A percentile compares a stretch with the other conserved stretches of the same genome.
phyloP scores from a whole-genome alignment of 2,797 vertebrate species.

The Orientallactaga sibirica region DNA sequence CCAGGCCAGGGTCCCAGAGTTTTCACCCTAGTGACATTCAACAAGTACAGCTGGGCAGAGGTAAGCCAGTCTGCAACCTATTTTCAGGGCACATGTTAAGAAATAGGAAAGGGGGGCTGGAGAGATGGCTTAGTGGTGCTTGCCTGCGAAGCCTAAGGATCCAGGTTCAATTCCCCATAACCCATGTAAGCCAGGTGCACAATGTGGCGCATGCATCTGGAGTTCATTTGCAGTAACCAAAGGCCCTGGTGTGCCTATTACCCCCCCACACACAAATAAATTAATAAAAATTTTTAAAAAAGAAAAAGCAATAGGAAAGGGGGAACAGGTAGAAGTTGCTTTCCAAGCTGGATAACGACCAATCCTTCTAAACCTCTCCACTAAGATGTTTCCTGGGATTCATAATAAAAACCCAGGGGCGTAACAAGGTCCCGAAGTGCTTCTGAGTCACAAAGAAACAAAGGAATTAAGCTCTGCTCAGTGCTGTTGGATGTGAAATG shows the following conservation, averaged over 20 bases:
- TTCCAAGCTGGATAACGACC: constrained; percentile 28
- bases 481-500: neutral
- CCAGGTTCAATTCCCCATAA: too few relatives aligned
- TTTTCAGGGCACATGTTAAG: neutral
- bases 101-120: neutral
- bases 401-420: constrained; percentile 36
- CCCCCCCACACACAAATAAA: too few relatives aligned
- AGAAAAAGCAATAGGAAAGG: neutral
- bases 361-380: neutral
- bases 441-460: constrained; percentile 39
- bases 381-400: constrained; percentile 49
- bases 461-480: neutral
- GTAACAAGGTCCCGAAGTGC: neutral
- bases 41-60: neutral
- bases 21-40: neutral
- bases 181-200: too few relatives aligned
- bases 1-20: neutral
- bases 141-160: too few relatives aligned
- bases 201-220: too few relatives aligned
- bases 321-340: neutral
- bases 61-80: neutral
- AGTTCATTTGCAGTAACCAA: too few relatives aligned
- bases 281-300: too few relatives aligned
- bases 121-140: too few relatives aligned
- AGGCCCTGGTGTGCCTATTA: too few relatives aligned